Percentiles rank a stretch among this genome's conserved stretches.
phyloP scores from a whole-genome alignment of 2,888 invertebrate species.

The Crematogaster levior region DNA sequence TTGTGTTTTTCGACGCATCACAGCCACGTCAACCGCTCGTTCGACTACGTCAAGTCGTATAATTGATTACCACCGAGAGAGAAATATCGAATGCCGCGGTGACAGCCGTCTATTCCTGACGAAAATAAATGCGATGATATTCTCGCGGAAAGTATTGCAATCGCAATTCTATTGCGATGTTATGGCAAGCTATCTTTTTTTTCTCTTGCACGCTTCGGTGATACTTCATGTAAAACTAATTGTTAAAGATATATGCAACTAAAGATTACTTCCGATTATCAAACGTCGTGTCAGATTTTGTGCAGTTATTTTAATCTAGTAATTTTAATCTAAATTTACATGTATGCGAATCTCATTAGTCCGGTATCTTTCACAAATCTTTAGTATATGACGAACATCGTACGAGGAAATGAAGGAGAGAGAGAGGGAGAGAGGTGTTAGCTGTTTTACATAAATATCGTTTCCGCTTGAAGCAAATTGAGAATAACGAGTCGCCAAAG shows the following conservation, averaged over 20 bases:
- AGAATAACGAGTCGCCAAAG: conserved; percentile 41
- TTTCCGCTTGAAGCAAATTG: conserved; percentile 24
- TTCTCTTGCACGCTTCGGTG: background rate
- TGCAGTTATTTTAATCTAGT: background rate
- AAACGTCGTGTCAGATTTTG: background rate
- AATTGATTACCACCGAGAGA: conserved; percentile 47
- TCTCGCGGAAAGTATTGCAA: conserved; percentile 45
- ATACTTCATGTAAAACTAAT: background rate
- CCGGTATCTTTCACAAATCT: background rate
- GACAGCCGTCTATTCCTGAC: conserved; percentile 47
- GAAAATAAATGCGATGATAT: conserved; percentile 48
- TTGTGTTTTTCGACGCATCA: conserved; percentile 50
- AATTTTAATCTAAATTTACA: background rate
- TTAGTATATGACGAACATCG: background rate
- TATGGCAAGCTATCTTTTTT: background rate
- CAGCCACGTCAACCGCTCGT: conserved; percentile 45
- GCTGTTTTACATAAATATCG: conserved; percentile 26
- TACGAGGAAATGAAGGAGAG: background rate
- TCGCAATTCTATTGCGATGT: conserved; percentile 29
- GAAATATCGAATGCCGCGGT: conserved; percentile 45
- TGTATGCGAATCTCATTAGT: background rate
- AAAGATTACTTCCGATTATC: background rate
- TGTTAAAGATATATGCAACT: background rate
- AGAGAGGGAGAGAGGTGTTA: background rate
- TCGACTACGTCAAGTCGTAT: conserved; percentile 48